These are phyloP conservation scores for Lepidochitona cinerea DNA, from an alignment of 2,888 invertebrate species.

Conservation along the genomic window DNA sequence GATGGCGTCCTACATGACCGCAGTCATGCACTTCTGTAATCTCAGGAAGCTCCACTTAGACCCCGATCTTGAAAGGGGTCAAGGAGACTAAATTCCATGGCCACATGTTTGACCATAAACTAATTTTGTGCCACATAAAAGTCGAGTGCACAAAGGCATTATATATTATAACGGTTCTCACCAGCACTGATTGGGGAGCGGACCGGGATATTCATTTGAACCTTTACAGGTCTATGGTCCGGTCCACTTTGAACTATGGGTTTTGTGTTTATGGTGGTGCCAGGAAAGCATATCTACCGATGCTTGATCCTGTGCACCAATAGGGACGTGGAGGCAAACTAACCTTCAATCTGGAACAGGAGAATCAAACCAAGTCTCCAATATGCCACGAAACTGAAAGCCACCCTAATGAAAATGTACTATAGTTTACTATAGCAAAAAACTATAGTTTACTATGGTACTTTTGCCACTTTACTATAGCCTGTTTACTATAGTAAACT, in stretches of 20 bases:
- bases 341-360: too few relatives aligned
- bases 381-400: too few relatives aligned
- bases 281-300: conserved; percentile 19
- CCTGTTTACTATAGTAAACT: too few relatives aligned
- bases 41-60: conserved; percentile 19
- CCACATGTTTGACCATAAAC: conserved; percentile 27
- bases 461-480: too few relatives aligned
- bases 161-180: conserved; percentile 15
- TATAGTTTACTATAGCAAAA: too few relatives aligned
- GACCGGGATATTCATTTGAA: conserved; percentile 12
- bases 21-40: conserved; percentile 5
- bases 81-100: conserved; percentile 25
- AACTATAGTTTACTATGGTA: too few relatives aligned
- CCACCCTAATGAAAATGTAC: too few relatives aligned
- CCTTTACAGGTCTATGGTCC: background rate
- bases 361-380: too few relatives aligned
- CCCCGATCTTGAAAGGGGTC: conserved; percentile 20
- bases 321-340: too few relatives aligned
- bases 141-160: background rate
- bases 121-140: conserved; percentile 23
- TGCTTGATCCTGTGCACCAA: conserved; percentile 28
- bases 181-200: conserved; percentile 22
- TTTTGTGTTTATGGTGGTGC: conserved; percentile 9
- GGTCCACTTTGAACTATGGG: background rate
- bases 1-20: conserved; percentile 28